A percentile compares a stretch with the other conserved stretches of the same genome.
Conservation (phyloP, 1,140 invertebrate species). For the Lasioglossum baleicum region DNA sequence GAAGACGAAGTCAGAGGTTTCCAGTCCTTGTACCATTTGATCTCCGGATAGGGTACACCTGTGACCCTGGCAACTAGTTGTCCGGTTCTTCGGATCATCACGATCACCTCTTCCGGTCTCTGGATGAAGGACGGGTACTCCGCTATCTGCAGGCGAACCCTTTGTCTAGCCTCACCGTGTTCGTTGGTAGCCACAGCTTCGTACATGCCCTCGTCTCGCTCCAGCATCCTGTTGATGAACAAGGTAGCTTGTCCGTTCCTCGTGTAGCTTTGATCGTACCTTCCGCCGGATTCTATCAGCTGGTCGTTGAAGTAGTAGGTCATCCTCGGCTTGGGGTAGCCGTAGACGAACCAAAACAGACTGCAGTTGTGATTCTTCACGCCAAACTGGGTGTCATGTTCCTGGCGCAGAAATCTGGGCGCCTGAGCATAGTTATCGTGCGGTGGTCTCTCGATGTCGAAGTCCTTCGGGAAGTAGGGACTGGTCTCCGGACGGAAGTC, state of each 20-base stretch:
- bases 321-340: conserved; percentile 95
- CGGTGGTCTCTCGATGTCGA: conserved; percentile 91
- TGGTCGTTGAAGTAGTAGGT: conserved; percentile 92
- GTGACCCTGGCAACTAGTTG: conserved; percentile 91
- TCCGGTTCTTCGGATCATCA: conserved; percentile 87
- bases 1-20: conserved; percentile 90
- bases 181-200: conserved; percentile 96
- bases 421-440: conserved; percentile 91
- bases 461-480: conserved; percentile 94
- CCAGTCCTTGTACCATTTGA: conserved; percentile 99
- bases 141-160: conserved; percentile 91
- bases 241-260: conserved; percentile 93
- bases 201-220: conserved; percentile 95
- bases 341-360: conserved; percentile 95
- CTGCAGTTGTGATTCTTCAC: conserved; percentile 92
- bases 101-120: conserved; percentile 90
- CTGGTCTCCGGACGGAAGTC: conserved; percentile 92
- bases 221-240: conserved; percentile 93
- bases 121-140: conserved; percentile 95
- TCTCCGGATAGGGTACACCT: conserved; percentile 94
- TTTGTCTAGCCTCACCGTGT: conserved; percentile 92
- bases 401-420: conserved; percentile 90
- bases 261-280: conserved; percentile 92
- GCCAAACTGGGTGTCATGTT: conserved; percentile 92
- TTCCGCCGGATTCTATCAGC: conserved; percentile 88